These are phyloP conservation scores for Phylloscopus trochilus DNA, from an alignment of 2,113 vertebrate species.

Conservation along the genomic window DNA sequence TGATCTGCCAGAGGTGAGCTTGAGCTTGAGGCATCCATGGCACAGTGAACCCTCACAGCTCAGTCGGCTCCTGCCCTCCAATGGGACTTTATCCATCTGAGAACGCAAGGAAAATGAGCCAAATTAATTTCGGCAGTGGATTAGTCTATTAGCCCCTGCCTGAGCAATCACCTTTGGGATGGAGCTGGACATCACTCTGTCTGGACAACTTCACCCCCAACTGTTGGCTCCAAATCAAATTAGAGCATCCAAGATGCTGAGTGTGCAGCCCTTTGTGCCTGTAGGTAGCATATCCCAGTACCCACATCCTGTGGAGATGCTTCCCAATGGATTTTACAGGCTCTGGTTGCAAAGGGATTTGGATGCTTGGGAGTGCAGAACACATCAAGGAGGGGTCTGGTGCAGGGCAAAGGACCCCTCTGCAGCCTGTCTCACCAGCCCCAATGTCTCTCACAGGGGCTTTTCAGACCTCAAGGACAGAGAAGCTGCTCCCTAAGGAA, in stretches of 20 bases:
- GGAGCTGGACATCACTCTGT: not conserved
- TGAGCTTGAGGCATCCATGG: not conserved
- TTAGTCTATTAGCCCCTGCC: not conserved
- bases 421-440: not conserved
- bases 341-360: not conserved
- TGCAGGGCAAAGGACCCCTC: not conserved
- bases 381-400: not conserved
- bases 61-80: not conserved
- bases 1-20: not conserved
- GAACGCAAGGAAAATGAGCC: not conserved
- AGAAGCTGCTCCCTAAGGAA: not conserved
- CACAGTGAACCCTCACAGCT: not conserved
- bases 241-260: not conserved
- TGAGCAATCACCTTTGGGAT: not conserved
- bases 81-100: not conserved
- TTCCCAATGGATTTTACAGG: not conserved
- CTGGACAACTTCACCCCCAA: not conserved
- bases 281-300: not conserved
- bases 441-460: not conserved
- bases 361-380: not conserved
- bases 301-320: not conserved
- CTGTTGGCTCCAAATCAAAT: not conserved
- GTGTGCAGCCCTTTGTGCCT: accelerated
- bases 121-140: not conserved
- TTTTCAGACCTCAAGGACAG: not conserved